Evolutionary conservation across 1,140 invertebrate genomes (phyloP).

Genomic region (Potamilus streckersoni): DNA sequence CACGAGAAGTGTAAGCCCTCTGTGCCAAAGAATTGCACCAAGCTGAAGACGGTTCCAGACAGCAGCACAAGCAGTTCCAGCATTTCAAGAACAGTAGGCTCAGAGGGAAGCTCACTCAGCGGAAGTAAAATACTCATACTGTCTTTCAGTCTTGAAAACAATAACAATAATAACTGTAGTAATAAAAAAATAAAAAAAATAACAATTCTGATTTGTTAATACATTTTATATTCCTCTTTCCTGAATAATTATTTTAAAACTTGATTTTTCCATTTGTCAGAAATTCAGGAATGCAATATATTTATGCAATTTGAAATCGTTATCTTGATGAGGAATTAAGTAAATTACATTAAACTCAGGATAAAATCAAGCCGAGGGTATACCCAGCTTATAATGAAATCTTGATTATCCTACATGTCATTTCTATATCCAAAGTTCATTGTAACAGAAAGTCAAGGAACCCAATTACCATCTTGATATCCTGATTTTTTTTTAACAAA

Average conservation of each 20-base stretch:
- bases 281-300: not conserved
- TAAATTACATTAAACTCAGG: no score
- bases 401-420: no score
- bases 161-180: not conserved
- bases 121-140: slow-evolving; percentile 22
- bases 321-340: no score
- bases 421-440: no score
- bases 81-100: slow-evolving; percentile 44
- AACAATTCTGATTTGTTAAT: not conserved
- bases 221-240: not conserved
- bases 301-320: not conserved
- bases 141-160: not conserved
- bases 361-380: no score
- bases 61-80: slow-evolving; percentile 45
- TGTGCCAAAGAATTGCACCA: slow-evolving; percentile 90
- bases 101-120: slow-evolving; percentile 38
- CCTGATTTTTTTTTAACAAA: no score
- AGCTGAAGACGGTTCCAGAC: slow-evolving; percentile 75
- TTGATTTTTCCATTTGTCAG: not conserved
- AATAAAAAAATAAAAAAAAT: no score
- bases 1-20: slow-evolving; percentile 93
- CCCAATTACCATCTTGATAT: no score
- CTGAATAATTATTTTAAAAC: not conserved
- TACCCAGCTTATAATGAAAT: no score
- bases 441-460: no score